Evolutionary conservation across 2,797 vertebrate genomes (phyloP), one percentile per base, ranked within the genome.

Genomic region (Tenualosa ilisha): DNA sequence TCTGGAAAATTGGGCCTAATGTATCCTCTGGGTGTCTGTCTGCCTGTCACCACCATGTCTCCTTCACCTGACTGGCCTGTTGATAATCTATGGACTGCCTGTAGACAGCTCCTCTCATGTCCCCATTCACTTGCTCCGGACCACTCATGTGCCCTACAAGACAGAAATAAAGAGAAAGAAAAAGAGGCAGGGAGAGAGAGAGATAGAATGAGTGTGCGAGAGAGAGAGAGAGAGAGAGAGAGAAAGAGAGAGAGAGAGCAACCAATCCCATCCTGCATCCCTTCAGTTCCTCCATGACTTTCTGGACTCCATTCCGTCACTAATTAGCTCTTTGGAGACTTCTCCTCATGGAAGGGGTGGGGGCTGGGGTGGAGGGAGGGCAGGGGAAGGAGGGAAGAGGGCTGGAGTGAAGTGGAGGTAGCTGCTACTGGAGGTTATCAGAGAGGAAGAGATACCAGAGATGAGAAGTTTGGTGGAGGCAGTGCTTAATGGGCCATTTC

Each of bases 281-380:
- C 12, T 97, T 96, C 96, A 93, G 96, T 96, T 98, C 97, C 95
- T 90, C 93, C 88, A 96, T 97, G 97, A 93, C 96, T 97, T 97
- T 93, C 96, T 97, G 97, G 97, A 97, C 96, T 97, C 95, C 91
- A 94, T 96, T 98, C 96, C 96, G 95, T 95, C 96, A 93, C 98
- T 99, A 99, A 99, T 99, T 98, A 99, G 97, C 97, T 99, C 98
- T 99, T 98, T 96, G 96, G 98, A 99, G 98, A 99, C 96, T 99
- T 99, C 96, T 96, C 94, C 97, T 97, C 96, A 94, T 97, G 97
- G 92, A 97, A 91, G 91, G 88, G 89, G 90, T 85, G 49, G 88
- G 91, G 87, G 86, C 84, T 90, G 53, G 86, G 86, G 90, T 86
- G 86, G 82, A 86, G 91, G 89, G 90, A 46, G 85, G 85, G 82